These are phyloP conservation scores for Cardiocondyla obscurior DNA, from an alignment of 1,140 invertebrate genomes.

Conservation along the genomic window DNA sequence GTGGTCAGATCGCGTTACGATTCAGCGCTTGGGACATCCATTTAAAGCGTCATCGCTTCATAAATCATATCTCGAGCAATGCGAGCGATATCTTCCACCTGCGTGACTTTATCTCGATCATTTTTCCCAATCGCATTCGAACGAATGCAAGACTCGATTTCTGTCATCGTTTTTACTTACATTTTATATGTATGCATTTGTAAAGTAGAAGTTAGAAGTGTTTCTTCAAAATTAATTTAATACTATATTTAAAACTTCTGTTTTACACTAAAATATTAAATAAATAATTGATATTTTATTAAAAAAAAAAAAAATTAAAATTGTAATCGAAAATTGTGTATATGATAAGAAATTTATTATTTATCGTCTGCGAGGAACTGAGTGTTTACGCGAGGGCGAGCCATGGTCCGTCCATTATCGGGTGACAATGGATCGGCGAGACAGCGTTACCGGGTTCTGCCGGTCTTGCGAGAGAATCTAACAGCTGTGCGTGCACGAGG, in stretches of 20 bases:
- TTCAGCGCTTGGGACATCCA: constrained; percentile 64
- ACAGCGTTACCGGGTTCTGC: neutral
- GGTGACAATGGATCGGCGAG: constrained; percentile 26
- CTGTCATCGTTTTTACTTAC: neutral
- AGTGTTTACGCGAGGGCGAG: constrained; percentile 8
- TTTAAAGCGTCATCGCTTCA: constrained; percentile 68
- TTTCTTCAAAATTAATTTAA: neutral
- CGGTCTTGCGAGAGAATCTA: constrained; percentile 29
- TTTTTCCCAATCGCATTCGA: neutral
- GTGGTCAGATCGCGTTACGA: constrained; percentile 71
- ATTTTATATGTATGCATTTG: neutral
- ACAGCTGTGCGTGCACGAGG: constrained; percentile 57
- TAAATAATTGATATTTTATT: too few relatives aligned
- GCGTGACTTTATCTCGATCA: constrained; percentile 6
- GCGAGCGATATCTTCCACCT: constrained; percentile 43
- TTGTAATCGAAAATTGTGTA: neutral
- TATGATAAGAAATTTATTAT: too few relatives aligned
- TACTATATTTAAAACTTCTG: neutral
- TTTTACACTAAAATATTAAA: too few relatives aligned
- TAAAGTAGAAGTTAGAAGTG: neutral
- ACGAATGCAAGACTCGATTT: neutral
- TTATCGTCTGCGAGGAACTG: neutral
- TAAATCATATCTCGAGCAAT: constrained; percentile 64
- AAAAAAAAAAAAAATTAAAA: too few relatives aligned
- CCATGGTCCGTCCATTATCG: constrained; percentile 12